These are phyloP conservation scores for Muschampia staudingeri DNA, from an alignment of 2,888 invertebrate genomes.

Conservation along the genomic window DNA sequence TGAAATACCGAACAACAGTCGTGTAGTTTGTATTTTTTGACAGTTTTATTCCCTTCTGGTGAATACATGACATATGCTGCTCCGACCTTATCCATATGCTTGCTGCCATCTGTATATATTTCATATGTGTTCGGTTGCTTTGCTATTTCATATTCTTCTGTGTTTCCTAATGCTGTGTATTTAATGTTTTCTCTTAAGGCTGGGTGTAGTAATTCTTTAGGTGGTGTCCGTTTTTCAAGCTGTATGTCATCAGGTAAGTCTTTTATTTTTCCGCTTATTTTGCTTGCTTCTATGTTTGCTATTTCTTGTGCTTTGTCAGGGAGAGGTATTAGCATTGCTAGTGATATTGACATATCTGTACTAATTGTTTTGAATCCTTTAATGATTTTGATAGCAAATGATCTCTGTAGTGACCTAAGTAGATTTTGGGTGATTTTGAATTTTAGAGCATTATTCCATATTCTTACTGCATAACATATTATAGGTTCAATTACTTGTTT, in stretches of 20 bases:
- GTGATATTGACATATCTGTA: background rate
- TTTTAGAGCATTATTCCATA: background rate
- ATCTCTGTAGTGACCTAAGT: background rate
- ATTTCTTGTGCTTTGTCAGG: background rate
- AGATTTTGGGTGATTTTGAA: background rate
- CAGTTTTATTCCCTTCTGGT: background rate
- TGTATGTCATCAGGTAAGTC: background rate
- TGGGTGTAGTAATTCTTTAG: background rate
- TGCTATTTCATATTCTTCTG: background rate
- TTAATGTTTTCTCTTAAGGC: background rate
- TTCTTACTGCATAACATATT: background rate
- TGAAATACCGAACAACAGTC: background rate
- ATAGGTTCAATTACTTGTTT: constrained; percentile 2
- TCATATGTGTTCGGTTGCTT: background rate
- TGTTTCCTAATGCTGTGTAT: background rate
- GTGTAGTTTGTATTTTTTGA: background rate
- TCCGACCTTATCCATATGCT: background rate
- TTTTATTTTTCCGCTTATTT: background rate
- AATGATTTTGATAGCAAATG: background rate
- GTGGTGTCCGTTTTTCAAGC: background rate
- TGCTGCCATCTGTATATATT: background rate
- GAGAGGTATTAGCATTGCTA: background rate
- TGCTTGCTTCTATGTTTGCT: background rate
- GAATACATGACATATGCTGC: background rate
- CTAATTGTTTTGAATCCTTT: background rate